Conservation (phyloP, 2,113 vertebrate species). For the Gobiocypris rarus region DNA sequence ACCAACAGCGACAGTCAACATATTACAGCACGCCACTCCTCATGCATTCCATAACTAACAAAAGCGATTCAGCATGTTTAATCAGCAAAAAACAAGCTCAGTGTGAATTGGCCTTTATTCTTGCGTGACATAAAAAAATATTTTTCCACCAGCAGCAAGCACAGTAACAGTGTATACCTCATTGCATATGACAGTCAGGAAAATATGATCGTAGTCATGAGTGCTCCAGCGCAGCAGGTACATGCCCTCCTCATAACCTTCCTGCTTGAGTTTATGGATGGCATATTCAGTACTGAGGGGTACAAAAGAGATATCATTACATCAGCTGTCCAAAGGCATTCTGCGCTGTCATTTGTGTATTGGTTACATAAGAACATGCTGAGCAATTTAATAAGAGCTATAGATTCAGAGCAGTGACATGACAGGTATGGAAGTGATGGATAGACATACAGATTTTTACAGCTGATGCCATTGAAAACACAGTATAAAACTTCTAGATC, state of each 20-base stretch:
- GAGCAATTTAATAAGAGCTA: background rate
- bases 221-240: constrained; percentile 87
- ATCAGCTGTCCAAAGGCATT: background rate
- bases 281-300: constrained; percentile 83
- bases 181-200: constrained; percentile 85
- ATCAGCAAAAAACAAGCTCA: no score
- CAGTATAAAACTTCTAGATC: no score
- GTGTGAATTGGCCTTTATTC: background rate
- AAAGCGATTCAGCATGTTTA: no score
- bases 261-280: constrained; percentile 82
- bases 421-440: no score
- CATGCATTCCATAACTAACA: no score
- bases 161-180: constrained; percentile 58
- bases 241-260: constrained; percentile 83
- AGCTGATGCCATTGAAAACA: no score
- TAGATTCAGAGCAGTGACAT: background rate
- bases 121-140: background rate
- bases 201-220: constrained; percentile 84
- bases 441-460: no score
- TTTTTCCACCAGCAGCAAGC: background rate
- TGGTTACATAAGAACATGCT: background rate
- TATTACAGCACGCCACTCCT: no score
- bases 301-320: background rate
- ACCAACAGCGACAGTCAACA: no score
- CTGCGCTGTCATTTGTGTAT: background rate